Conservation (phyloP, 2,888 invertebrate genomes). For the Hypomecis atomaria region DNA sequence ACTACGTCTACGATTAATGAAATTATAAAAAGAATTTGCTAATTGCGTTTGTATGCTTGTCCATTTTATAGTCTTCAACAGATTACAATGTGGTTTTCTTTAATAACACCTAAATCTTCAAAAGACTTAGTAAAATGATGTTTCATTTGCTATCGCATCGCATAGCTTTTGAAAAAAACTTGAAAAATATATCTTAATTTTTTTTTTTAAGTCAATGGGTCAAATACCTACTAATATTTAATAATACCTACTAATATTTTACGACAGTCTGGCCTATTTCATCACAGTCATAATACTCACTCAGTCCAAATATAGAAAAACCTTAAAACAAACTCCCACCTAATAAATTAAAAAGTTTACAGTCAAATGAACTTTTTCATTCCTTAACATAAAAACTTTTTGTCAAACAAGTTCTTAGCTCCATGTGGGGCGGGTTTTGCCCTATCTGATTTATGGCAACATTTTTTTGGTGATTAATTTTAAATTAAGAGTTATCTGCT, state of each 20-base stretch:
- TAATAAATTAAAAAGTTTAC: conserved; percentile 49
- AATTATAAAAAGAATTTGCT: too few species aligned
- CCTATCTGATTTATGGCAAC: conserved; percentile 70
- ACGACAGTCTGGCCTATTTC: not conserved
- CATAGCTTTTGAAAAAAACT: too few species aligned
- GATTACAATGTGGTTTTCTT: too few species aligned
- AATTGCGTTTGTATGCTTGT: too few species aligned
- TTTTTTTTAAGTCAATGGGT: too few species aligned
- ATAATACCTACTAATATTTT: not conserved
- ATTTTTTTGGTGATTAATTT: conserved; percentile 73
- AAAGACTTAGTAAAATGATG: too few species aligned
- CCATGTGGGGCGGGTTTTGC: conserved; percentile 57
- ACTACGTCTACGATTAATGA: too few species aligned
- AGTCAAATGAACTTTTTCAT: conserved; percentile 50
- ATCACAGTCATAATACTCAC: not conserved
- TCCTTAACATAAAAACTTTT: conserved; percentile 49
- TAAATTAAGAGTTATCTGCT: conserved; percentile 70
- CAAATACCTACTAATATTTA: not conserved
- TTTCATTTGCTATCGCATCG: too few species aligned
- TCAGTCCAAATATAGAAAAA: conserved; percentile 2
- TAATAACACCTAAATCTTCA: too few species aligned
- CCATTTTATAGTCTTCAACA: too few species aligned
- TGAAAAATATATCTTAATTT: too few species aligned
- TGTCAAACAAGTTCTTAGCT: conserved; percentile 45
- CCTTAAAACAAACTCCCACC: conserved; percentile 32